Evolutionary conservation across 35 echinoderm and acorn worm genomes (phyloP), one percentile per base, ranked within the genome.

Genomic region (Apostichopus japonicus): DNA sequence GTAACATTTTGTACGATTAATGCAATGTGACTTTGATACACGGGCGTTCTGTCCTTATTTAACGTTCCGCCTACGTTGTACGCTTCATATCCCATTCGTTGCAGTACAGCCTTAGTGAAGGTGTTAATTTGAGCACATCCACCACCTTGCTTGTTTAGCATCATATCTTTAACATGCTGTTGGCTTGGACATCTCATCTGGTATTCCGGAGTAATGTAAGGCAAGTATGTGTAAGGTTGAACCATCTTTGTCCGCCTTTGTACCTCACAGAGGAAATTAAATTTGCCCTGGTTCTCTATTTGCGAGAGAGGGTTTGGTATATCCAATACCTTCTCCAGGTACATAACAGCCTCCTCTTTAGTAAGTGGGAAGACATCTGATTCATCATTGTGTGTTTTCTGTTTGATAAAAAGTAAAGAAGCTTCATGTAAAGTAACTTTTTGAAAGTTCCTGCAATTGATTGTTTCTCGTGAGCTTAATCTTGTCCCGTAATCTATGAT

Each of bases 111-210:
- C 19, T 11, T 59, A 6, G 83, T 87, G 55, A 87, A 87, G 5
- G 17, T 17, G n/a, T 87, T 87, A 14, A 87, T 87, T 55, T 87
- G 2, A 2, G 59, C 8, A 22, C 83, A 87, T 24, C 83, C 83
- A 17, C 83, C 83, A 54, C 83, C 83, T 10, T 24, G 52, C 10
- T 44, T 87, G 5, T 87, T 16, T 11, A 87, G n/a, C 83, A 87
- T 59, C 14, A 10, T n/a, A 5, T 65, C 17, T n/a, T 87, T 87
- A 19, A 13, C 24, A 10, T 87, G 1, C 27, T 33, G 27, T 33
- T 33, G 27, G 2, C 27, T 33, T 33, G 27, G 27, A 33, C 27
- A 33, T 33, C 27, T 33, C 27, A 33, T 33, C 27, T 33, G 27
- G 2, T 33, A 33, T 23, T 73, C 71, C 11, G 6, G 15, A 6